Evolutionary conservation across 2,113 vertebrate genomes (phyloP).

Genomic region (Tragulus kanchil): DNA sequence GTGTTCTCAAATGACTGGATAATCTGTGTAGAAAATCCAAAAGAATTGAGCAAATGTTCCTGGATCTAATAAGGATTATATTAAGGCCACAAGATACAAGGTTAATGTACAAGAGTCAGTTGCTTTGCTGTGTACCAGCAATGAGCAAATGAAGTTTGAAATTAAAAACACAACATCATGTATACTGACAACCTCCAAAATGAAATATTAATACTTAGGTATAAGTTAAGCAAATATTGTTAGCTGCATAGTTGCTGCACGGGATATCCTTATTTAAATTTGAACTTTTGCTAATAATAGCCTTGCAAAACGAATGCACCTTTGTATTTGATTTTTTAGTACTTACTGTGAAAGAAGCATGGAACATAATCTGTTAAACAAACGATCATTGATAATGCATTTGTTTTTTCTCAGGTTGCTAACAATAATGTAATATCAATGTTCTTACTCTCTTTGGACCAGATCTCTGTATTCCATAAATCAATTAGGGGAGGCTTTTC

Average conservation of each 20-base stretch:
- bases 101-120: not conserved
- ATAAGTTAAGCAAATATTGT: not conserved
- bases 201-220: not conserved
- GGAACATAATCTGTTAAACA: not conserved
- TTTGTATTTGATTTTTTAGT: slow-evolving; percentile 7
- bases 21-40: not conserved
- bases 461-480: not conserved
- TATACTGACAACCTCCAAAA: not conserved
- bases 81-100: not conserved
- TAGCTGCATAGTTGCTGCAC: not conserved
- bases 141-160: not conserved
- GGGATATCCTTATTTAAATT: not conserved
- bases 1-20: not conserved
- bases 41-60: not conserved
- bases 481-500: not conserved
- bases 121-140: not conserved
- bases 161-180: not conserved
- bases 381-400: not conserved
- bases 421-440: not conserved
- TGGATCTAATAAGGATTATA: not conserved
- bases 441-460: not conserved
- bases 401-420: slow-evolving; percentile 45
- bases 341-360: not conserved
- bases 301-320: not conserved
- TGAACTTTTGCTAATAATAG: not conserved